Evolutionary conservation across 2,888 invertebrate genomes (phyloP).

Genomic region (Torymus texanus): DNA sequence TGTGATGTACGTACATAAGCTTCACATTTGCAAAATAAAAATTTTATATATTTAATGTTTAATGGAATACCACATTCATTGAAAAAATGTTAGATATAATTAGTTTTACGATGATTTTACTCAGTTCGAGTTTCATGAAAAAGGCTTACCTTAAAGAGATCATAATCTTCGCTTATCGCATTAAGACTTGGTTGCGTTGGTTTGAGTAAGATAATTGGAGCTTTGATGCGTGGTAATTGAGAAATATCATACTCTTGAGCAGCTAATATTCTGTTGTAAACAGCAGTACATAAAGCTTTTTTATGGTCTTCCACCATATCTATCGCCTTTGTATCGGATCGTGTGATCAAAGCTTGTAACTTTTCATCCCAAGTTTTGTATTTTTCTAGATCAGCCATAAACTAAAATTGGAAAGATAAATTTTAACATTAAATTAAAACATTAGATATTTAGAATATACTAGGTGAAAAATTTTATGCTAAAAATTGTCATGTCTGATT

Average conservation of each 20-base stretch:
- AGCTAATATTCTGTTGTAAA: constrained; percentile 78
- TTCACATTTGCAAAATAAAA: too few relatives aligned
- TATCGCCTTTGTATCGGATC: constrained; percentile 73
- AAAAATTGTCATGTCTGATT: too few relatives aligned
- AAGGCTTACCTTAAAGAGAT: constrained; percentile 74
- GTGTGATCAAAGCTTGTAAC: constrained; percentile 76
- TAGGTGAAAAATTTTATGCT: background rate
- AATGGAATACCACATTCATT: too few relatives aligned
- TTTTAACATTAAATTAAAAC: background rate
- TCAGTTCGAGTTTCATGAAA: background rate
- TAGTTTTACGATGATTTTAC: too few relatives aligned
- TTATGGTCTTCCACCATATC: constrained; percentile 73
- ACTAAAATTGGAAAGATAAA: constrained; percentile 58
- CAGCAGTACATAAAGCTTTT: constrained; percentile 71
- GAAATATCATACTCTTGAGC: constrained; percentile 76
- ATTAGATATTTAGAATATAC: background rate
- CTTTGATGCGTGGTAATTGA: constrained; percentile 76
- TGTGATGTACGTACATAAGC: too few relatives aligned
- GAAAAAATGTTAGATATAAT: too few relatives aligned
- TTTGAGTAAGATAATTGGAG: constrained; percentile 80
- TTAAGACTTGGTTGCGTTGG: constrained; percentile 79
- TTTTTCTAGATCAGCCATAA: constrained; percentile 75
- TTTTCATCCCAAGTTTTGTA: constrained; percentile 79
- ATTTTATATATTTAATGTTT: too few relatives aligned
- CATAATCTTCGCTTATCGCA: constrained; percentile 80